Conservation (phyloP, 2,797 vertebrate genomes). For the Phoebastria nigripes region DNA sequence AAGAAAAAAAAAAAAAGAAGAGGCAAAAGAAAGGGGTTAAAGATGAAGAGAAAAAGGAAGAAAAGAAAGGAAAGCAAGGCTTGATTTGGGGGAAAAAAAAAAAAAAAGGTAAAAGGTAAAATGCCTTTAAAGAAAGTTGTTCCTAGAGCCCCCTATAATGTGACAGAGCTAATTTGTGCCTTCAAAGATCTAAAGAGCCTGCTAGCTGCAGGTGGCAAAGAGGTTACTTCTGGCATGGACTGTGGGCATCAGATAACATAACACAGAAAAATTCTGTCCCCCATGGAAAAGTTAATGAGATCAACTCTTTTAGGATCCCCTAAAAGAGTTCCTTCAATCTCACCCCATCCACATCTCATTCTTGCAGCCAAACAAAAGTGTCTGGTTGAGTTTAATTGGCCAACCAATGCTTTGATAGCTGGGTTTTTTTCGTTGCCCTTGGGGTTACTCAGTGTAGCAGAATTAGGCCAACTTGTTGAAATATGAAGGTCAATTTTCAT, state of each 20-base stretch:
- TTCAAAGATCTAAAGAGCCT: conserved; percentile 35
- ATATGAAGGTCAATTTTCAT: not conserved
- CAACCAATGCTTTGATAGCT: not conserved
- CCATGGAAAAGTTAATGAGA: conserved; percentile 57
- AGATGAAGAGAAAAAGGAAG: not conserved
- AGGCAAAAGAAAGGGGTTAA: not conserved
- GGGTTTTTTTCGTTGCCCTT: not conserved
- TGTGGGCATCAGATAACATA: not conserved
- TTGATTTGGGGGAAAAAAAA: not conserved
- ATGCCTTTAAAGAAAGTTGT: conserved; percentile 19
- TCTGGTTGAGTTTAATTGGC: conserved; percentile 24
- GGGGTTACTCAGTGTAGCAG: not conserved
- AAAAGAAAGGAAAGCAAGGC: not conserved
- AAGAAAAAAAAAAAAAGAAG: not conserved
- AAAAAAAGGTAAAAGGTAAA: not conserved
- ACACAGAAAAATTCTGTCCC: conserved; percentile 18
- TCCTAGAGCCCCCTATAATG: not conserved
- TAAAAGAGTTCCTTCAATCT: conserved; percentile 23
- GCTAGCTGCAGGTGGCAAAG: conserved; percentile 15
- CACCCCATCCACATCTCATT: not conserved
- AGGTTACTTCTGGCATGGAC: conserved; percentile 5
- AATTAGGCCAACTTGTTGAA: not conserved
- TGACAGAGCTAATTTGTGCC: conserved; percentile 17
- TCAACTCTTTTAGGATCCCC: not conserved
- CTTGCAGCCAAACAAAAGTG: not conserved